Conservation (phyloP, 2,797 vertebrate species). For the Discoglossus pictus region DNA sequence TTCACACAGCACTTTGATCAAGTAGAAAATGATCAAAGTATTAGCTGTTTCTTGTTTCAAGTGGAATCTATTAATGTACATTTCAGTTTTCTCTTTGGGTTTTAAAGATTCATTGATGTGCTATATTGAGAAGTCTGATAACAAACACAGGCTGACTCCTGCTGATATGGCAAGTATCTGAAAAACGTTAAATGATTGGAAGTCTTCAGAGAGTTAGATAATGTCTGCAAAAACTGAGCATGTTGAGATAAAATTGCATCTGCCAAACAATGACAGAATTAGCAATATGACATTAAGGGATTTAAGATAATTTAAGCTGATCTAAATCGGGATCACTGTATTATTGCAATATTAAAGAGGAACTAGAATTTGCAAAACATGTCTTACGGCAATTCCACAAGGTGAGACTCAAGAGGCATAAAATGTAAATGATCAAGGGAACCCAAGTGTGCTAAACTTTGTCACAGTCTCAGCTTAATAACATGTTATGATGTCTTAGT, state of each 20-base stretch:
- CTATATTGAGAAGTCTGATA: slow-evolving; percentile 26
- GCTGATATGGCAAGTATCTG: slow-evolving; percentile 37
- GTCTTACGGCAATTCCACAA: no score
- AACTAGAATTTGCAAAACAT: no score
- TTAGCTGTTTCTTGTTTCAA: slow-evolving; percentile 53
- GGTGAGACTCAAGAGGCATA: no score
- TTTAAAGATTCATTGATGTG: slow-evolving; percentile 47
- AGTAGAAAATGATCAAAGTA: slow-evolving; percentile 68
- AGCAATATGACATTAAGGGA: neutral
- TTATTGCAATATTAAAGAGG: no score
- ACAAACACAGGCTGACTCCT: slow-evolving; percentile 24
- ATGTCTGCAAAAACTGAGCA: neutral
- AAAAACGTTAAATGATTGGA: slow-evolving; percentile 6
- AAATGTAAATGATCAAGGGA: no score
- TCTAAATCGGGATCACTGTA: neutral
- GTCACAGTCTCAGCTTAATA: no score
- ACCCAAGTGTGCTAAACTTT: no score
- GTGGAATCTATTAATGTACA: slow-evolving; percentile 40
- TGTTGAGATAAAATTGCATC: slow-evolving; percentile 8
- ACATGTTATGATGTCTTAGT: no score
- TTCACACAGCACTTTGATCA: slow-evolving; percentile 67
- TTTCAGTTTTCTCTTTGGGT: slow-evolving; percentile 24
- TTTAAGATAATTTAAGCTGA: slow-evolving; percentile 13
- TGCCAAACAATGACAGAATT: slow-evolving; percentile 9
- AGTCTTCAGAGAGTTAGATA: slow-evolving; percentile 15